phyloP scores from a whole-genome alignment of 1,140 invertebrate genomes.

The Leptonema lineaticorne region DNA sequence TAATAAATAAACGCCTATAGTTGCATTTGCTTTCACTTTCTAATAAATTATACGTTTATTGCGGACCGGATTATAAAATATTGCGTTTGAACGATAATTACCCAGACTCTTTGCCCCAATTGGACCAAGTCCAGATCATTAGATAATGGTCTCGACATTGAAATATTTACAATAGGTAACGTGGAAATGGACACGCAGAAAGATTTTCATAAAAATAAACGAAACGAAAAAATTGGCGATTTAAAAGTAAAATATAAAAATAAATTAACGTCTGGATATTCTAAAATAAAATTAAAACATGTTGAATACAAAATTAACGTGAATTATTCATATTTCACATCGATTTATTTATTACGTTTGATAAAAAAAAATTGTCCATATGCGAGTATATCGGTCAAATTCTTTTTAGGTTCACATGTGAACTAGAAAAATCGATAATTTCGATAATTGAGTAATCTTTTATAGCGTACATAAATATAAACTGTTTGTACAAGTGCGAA shows the following conservation, averaged over 20 bases:
- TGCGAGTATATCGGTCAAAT: conserved; percentile 4
- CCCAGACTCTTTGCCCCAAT: conserved; percentile 36
- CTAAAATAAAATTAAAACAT: too few relatives aligned
- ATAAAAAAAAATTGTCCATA: neutral
- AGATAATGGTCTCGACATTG: conserved; percentile 37
- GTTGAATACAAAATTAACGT: too few relatives aligned
- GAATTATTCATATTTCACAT: too few relatives aligned
- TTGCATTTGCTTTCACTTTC: too few relatives aligned
- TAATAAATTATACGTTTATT: too few relatives aligned
- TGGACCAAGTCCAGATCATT: conserved; percentile 34
- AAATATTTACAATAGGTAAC: conserved; percentile 25
- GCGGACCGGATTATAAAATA: conserved; percentile 26
- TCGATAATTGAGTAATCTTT: conserved; percentile 5
- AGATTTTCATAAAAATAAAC: too few relatives aligned
- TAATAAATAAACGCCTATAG: neutral
- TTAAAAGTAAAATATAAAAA: neutral
- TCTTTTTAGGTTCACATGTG: neutral
- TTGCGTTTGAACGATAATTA: conserved; percentile 27
- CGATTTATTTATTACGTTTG: too few relatives aligned
- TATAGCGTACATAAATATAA: neutral
- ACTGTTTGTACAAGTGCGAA: neutral
- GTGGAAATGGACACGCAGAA: too few relatives aligned
- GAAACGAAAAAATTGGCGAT: neutral
- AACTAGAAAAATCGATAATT: too few relatives aligned
- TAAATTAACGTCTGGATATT: too few relatives aligned